Conservation (phyloP, 92 coral and sea anemone genomes). For the Paramuricea clavata region DNA sequence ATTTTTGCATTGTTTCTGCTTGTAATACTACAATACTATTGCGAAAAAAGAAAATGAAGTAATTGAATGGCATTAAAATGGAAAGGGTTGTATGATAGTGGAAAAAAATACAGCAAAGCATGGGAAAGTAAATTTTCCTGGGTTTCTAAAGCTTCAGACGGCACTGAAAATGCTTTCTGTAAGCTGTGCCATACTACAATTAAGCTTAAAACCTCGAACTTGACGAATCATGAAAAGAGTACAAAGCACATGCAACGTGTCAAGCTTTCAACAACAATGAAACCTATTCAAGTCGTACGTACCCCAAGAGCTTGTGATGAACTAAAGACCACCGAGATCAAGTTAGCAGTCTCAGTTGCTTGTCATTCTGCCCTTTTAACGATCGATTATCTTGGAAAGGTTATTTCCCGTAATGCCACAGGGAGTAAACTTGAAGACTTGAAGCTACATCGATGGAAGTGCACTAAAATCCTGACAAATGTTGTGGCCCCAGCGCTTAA, state of each 20-base stretch:
- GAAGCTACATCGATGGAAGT: slow-evolving; percentile 40
- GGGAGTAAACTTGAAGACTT: slow-evolving; percentile 49
- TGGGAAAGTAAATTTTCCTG: slow-evolving; percentile 54
- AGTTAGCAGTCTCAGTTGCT: slow-evolving; percentile 31
- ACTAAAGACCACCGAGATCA: slow-evolving; percentile 20
- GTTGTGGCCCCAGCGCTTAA: slow-evolving; percentile 28
- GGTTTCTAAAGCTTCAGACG: slow-evolving; percentile 48
- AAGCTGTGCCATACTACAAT: slow-evolving; percentile 19
- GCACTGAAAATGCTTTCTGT: slow-evolving; percentile 48
- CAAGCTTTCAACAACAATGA: slow-evolving; percentile 11
- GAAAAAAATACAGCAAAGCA: slow-evolving; percentile 10
- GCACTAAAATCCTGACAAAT: slow-evolving; percentile 30
- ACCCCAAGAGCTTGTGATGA: slow-evolving; percentile 31
- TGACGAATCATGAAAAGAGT: slow-evolving; percentile 22
- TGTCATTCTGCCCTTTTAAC: slow-evolving; percentile 42
- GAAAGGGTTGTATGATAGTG: slow-evolving; percentile 31
- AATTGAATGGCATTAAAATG: slow-evolving; percentile 25
- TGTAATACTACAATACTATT: neutral
- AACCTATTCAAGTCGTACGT: slow-evolving; percentile 6
- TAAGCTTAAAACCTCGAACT: slow-evolving; percentile 32
- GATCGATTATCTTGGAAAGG: slow-evolving; percentile 50
- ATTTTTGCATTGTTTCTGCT: no score
- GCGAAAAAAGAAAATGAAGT: neutral
- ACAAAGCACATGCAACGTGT: slow-evolving; percentile 30
- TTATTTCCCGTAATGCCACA: slow-evolving; percentile 38